Base-by-base conservation (phyloP, 2,113 vertebrate genomes). In the Spea bombifrons region DNA sequence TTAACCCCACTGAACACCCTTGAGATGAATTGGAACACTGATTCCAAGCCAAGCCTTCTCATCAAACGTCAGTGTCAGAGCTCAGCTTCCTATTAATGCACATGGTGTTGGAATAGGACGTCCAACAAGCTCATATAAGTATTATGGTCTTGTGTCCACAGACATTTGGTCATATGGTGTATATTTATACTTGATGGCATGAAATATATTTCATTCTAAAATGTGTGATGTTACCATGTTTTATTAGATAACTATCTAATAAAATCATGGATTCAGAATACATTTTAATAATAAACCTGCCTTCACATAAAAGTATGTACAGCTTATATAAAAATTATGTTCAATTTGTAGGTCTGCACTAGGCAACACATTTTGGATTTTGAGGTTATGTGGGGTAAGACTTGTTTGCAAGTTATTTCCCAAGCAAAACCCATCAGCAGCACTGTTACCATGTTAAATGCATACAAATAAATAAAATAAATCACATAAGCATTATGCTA, bases 181-280 rank as follows among this genome's bases (percentile, higher is more conserved):
- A 30, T 46, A 67, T 52, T 16, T 52, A 13, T 53, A 53, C 7
- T 71, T 50, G 52, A 17, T 71, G 69, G n/a, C 16, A 71, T 71
- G 50, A 71, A 71, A 48, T 71, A 53, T 71, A 53, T 71, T 71
- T 71, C 43, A 71, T 71, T 71, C 43, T 59, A 13, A 71, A 43
- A 30, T 44, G 3, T n/a, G 68, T 4, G 46, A 49, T 16, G 30
- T 48, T 17, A 52, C 7, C 9, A 16, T 10, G 13, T 71, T 47
- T 30, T 43, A 75, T 8, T 64, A 43, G 13, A 48, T 47, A 61
- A 52, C 10, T 75, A 75, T 52, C 10, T 44, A 66, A 66, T 30
- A 57, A 71, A 65, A 16, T 7, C 12, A 64, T 74, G n/a, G 30
- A 17, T 13, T 17, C 5, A 66, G 50, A 66, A 66, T 44, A 44